Base-by-base conservation (phyloP, 2,113 vertebrate species). In the Sprattus sprattus region DNA sequence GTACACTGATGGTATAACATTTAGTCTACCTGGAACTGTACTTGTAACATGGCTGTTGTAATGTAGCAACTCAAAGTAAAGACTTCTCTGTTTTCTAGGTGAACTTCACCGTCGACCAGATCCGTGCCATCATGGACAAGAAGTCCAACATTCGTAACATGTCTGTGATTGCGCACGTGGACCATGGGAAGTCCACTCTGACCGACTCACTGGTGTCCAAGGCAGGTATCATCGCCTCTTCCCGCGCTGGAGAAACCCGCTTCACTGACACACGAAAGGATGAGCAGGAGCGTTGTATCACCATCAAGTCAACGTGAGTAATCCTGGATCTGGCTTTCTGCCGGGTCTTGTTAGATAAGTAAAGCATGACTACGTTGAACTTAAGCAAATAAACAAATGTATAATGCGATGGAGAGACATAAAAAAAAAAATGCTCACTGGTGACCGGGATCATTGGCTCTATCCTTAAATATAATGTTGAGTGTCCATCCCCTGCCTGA, bases 71-170 rank as follows among this genome's bases (percentile, higher is more conserved):
- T 28, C 32, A 15, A 32, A 25, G 9, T 3, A 10, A 0, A 25
- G 81, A 86, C 0, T 32, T 15, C 16, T 67, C 32, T 44, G 11
- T 13, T 52, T 25, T 16, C 28, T 54, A 95, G 98, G 98, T 99
- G 95, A 99, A 99, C 96, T 99, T 99, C 92, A 99, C 97, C 0
- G 95, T 99, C 91, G 98, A 99, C 91, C 98, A 99, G 95, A 99
- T 99, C 94, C 96, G 98, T 95, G 93, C 94, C 94, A 99, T 99
- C 94, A 99, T 99, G 98, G 98, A 99, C 96, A 99, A 98, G 87
- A 98, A 99, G 95, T 96, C 97, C 92, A 99, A 99, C 92, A 99
- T 99, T 93, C 95, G 97, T 81, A 99, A 99, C 95, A 99, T 99
- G 98, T 99, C 98, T 0, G 98, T 99, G 92, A 99, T 99, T 11